These are phyloP conservation scores for Andrena minutula DNA, from an alignment of 2,888 invertebrate genomes.

Conservation along the genomic window DNA sequence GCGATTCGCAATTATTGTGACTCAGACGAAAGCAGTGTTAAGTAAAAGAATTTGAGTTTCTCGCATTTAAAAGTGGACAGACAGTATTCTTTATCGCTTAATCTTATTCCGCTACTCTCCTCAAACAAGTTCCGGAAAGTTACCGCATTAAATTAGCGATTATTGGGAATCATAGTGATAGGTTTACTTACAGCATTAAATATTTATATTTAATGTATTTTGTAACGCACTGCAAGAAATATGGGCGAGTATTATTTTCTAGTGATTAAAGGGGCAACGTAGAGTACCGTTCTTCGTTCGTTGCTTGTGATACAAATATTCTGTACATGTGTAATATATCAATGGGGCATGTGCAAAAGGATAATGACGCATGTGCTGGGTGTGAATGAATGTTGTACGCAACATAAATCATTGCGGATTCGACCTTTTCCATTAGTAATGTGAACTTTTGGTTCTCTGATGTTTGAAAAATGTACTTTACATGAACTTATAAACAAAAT, in stretches of 20 bases:
- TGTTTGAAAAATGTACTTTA: neutral
- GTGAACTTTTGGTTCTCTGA: neutral
- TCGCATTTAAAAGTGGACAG: no score
- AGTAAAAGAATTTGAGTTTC: no score
- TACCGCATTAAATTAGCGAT: neutral
- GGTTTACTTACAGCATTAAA: slow-evolving; percentile 15
- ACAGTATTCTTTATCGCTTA: neutral
- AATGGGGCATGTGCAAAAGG: slow-evolving; percentile 6
- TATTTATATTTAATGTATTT: slow-evolving; percentile 26
- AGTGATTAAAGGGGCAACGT: slow-evolving; percentile 22
- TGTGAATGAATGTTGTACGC: slow-evolving; percentile 58
- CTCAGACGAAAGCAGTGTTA: no score
- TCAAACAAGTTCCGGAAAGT: neutral
- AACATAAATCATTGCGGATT: slow-evolving; percentile 12
- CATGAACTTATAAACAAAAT: slow-evolving; percentile 5
- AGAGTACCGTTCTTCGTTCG: slow-evolving; percentile 20
- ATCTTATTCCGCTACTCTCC: neutral
- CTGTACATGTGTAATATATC: slow-evolving; percentile 26
- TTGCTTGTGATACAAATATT: slow-evolving; percentile 20
- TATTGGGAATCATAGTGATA: slow-evolving; percentile 46
- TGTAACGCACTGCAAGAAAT: slow-evolving; percentile 36
- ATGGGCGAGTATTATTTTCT: slow-evolving; percentile 34
- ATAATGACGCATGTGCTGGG: slow-evolving; percentile 35
- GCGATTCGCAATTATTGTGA: neutral
- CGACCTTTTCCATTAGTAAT: neutral